Conservation (phyloP, 2,797 vertebrate genomes). For the Gallinago nigripennis region DNA sequence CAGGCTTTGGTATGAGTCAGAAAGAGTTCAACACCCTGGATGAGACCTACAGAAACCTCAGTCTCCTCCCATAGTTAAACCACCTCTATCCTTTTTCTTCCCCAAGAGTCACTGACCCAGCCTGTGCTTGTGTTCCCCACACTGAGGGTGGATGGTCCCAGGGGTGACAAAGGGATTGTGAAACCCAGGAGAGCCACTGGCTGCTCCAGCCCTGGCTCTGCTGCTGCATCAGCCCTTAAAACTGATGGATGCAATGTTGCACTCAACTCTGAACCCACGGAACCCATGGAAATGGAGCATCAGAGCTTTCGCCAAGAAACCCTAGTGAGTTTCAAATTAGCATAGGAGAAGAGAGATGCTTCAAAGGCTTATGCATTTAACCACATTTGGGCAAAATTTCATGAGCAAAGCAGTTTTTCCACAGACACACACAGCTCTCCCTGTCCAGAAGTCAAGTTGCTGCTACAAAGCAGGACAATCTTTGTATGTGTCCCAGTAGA, state of each 20-base stretch:
- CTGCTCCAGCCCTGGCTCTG: background rate
- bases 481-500: background rate
- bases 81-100: background rate
- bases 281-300: background rate
- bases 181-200: background rate
- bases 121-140: background rate
- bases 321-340: constrained; percentile 1
- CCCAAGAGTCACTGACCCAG: background rate
- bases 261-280: background rate
- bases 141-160: background rate
- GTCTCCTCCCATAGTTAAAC: background rate
- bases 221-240: background rate
- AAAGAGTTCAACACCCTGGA: background rate
- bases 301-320: background rate
- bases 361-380: constrained; percentile 16
- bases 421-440: background rate
- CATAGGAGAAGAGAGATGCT: background rate
- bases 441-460: background rate
- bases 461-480: background rate
- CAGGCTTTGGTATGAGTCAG: background rate
- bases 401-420: background rate
- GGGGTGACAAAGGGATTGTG: background rate
- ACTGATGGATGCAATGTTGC: background rate
- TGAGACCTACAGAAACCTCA: background rate
- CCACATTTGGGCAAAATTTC: background rate